phyloP scores from a whole-genome alignment of 2,888 invertebrate genomes.

The Agriopis marginaria region DNA sequence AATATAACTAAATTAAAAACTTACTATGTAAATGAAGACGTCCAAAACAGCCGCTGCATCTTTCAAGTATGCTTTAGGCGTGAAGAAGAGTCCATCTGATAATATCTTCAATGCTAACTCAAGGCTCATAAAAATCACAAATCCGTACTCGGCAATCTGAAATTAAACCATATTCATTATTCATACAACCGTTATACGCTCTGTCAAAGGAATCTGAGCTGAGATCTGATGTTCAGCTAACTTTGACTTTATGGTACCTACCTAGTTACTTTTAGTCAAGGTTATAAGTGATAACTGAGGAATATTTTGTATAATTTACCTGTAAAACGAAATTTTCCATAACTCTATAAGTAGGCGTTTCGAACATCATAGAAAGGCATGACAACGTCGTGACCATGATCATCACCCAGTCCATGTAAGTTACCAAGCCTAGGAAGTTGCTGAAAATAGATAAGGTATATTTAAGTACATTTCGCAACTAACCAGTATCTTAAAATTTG shows the following conservation, averaged over 20 bases:
- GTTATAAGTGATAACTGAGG: no score
- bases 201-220: background rate
- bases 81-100: constrained; percentile 99
- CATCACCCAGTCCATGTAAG: constrained; percentile 99
- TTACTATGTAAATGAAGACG: constrained; percentile 87
- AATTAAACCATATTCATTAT: constrained; percentile 38
- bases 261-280: no score
- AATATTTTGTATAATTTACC: constrained; percentile 53
- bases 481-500: no score
- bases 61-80: constrained; percentile 99
- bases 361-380: constrained; percentile 99
- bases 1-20: background rate
- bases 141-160: constrained; percentile 97
- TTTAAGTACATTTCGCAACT: background rate
- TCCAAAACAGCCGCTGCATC: constrained; percentile 99
- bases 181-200: background rate
- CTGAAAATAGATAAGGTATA: constrained; percentile 84
- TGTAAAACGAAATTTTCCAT: constrained; percentile 97
- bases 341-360: constrained; percentile 96
- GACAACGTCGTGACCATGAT: constrained; percentile 98
- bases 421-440: constrained; percentile 98
- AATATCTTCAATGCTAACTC: constrained; percentile 98
- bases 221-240: no score
- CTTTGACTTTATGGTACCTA: no score
- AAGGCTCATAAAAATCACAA: constrained; percentile 99